phyloP scores from a whole-genome alignment of 1,140 invertebrate genomes.

The Goniozus legneri region DNA sequence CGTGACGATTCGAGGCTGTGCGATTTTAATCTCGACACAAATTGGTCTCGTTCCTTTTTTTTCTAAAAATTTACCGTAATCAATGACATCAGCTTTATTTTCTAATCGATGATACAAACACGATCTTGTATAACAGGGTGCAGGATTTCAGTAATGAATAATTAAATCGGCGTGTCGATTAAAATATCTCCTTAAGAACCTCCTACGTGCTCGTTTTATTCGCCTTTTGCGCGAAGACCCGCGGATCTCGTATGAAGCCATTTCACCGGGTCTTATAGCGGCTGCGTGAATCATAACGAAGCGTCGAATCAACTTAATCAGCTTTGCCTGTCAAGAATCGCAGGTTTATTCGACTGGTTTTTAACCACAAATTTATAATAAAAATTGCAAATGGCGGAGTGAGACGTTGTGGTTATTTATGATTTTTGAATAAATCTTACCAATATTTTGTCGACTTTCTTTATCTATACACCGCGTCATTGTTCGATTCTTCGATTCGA shows the following conservation, averaged over 20 bases:
- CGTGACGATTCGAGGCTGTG: too few relatives aligned
- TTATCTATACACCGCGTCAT: too few relatives aligned
- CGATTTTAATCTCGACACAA: too few relatives aligned
- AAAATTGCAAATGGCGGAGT: not conserved
- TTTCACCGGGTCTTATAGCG: slow-evolving; percentile 1
- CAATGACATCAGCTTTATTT: slow-evolving; percentile 20
- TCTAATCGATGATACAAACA: slow-evolving; percentile 10
- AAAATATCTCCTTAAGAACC: slow-evolving; percentile 16
- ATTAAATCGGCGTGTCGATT: slow-evolving; percentile 19
- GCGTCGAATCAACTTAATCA: not conserved
- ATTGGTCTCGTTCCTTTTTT: too few relatives aligned
- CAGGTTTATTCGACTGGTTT: not conserved
- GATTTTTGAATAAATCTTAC: too few relatives aligned
- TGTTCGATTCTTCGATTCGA: too few relatives aligned
- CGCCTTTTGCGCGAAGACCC: slow-evolving; percentile 9
- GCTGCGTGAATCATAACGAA: slow-evolving; percentile 3
- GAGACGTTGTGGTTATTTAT: too few relatives aligned
- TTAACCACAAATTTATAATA: not conserved
- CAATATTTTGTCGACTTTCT: too few relatives aligned
- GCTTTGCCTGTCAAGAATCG: not conserved
- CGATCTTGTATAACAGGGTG: not conserved
- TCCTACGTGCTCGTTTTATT: slow-evolving; percentile 11
- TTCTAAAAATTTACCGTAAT: too few relatives aligned
- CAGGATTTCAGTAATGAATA: not conserved
- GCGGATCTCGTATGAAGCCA: too few relatives aligned